Base-by-base conservation (phyloP, 37 sponge, comb jelly and placozoan species). In the Spongilla lacustris region DNA sequence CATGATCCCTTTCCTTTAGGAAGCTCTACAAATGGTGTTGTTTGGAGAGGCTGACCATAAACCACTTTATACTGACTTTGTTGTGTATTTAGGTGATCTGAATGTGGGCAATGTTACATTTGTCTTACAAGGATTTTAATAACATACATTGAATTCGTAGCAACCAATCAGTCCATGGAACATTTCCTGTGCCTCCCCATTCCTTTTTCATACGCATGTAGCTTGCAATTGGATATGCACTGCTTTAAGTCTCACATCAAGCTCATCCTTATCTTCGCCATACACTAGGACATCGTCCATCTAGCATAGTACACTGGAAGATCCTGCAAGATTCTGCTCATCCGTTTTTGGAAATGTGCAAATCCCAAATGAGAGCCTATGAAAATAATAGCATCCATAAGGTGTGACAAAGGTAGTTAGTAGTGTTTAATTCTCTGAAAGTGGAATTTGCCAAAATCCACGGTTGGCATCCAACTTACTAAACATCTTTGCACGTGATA, bases 391-490 rank as follows among this genome's bases (percentile, higher is more conserved):
- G 25, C 81, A 2, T 25, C 81, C 81, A 68, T 25, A 66, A 32
- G 81, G 81, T 49, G 81, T 80, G 41, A 76, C 25, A 38, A 35
- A 76, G 10, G 82, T 81, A 0, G 82, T 81, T 13, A 81, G 36
- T 34, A 81, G 70, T 21, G 12, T 19, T 30, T 70, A 81, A 14
- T 81, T 26, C 48, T 68, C 24, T 27, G 24, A 36, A 31, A 81
- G 71, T 23, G 69, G 34, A 36, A 81, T 33, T 68, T 81, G 80
- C 67, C 80, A 79, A 33, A 79, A 79, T 27, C 68, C 80, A 29
- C 69, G 28, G 38, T 81, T 81, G 32, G 82, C 71, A 46, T 81
- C 82, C 19, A 81, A 17, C 70, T 81, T 81, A 14, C 49, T 81
- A 70, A 81, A 81, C 30, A 81, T 12, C 37, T 67, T 68, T 25